Conservation (phyloP, 2,888 invertebrate genomes). For the Encarsia formosa region DNA sequence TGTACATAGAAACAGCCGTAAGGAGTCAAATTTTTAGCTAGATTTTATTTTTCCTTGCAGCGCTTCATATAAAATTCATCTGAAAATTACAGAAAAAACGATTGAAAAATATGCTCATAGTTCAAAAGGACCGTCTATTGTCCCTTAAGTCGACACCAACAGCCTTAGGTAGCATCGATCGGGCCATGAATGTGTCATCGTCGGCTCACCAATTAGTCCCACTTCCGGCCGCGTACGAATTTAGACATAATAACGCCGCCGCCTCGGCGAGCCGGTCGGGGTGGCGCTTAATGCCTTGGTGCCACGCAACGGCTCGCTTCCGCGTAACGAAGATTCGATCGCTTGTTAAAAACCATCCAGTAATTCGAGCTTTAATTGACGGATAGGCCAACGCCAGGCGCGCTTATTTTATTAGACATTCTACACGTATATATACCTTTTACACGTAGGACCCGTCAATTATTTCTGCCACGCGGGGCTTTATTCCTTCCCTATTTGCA, state of each 20-base stretch:
- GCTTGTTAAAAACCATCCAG: constrained; percentile 29
- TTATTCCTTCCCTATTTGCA: not conserved
- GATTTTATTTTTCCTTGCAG: too few species aligned
- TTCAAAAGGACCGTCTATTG: too few species aligned
- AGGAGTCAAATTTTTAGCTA: too few species aligned
- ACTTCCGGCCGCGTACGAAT: constrained; percentile 30
- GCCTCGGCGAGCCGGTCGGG: constrained; percentile 8
- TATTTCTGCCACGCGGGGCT: too few species aligned
- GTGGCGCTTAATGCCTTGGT: constrained; percentile 7
- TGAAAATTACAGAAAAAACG: too few species aligned
- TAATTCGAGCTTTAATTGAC: constrained; percentile 22
- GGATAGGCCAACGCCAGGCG: constrained; percentile 10
- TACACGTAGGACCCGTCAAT: constrained; percentile 7
- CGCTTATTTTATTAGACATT: not conserved
- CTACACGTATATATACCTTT: constrained; percentile 15
- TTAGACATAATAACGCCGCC: too few species aligned
- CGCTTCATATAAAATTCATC: too few species aligned
- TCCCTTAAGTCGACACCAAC: too few species aligned
- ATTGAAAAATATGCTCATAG: too few species aligned
- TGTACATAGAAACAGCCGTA: too few species aligned
- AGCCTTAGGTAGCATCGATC: too few species aligned
- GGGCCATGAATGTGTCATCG: constrained; percentile 35
- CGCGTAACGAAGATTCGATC: constrained; percentile 16
- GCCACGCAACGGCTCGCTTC: constrained; percentile 10
- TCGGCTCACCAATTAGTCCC: constrained; percentile 38